Percentiles rank a stretch among this genome's conserved stretches.
These are phyloP conservation scores for Plutella xylostella DNA, from an alignment of 2,888 invertebrate species.

Conservation along the genomic window DNA sequence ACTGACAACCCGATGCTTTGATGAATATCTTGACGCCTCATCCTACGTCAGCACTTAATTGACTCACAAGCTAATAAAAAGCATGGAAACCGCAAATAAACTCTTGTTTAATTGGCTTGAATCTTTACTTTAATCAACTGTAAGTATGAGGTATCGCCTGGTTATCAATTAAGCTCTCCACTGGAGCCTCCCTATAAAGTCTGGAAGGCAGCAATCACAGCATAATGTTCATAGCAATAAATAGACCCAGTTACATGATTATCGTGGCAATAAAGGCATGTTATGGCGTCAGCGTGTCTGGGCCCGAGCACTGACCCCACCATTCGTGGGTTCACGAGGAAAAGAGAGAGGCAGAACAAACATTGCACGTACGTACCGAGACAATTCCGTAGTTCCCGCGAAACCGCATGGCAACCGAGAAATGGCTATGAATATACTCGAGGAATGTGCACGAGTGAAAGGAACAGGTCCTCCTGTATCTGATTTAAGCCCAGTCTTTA, in stretches of 20 bases:
- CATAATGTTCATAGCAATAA: not conserved
- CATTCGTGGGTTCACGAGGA: not conserved
- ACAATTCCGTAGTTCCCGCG: not conserved
- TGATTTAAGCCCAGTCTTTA: too few species aligned
- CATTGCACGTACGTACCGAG: not conserved
- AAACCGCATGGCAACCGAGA: not conserved
- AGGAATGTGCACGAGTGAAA: slow-evolving; percentile 1
- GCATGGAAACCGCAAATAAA: too few species aligned
- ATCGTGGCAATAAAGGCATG: slow-evolving; percentile 1
- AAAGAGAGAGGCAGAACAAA: not conserved
- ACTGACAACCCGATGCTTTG: too few species aligned
- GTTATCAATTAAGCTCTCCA: too few species aligned
- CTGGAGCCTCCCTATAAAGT: too few species aligned
- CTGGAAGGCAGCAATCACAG: too few species aligned
- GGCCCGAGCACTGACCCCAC: slow-evolving; percentile 1
- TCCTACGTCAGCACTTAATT: too few species aligned
- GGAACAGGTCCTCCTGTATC: not conserved
- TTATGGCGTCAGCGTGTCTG: slow-evolving; percentile 3
- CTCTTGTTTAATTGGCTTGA: too few species aligned
- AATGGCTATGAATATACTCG: not conserved
- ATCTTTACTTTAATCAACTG: too few species aligned
- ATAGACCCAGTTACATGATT: not conserved
- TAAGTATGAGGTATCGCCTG: too few species aligned
- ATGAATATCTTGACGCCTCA: too few species aligned
- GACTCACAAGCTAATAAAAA: too few species aligned